Base-by-base conservation (phyloP, 2,888 invertebrate genomes). In the Macaria notata region DNA sequence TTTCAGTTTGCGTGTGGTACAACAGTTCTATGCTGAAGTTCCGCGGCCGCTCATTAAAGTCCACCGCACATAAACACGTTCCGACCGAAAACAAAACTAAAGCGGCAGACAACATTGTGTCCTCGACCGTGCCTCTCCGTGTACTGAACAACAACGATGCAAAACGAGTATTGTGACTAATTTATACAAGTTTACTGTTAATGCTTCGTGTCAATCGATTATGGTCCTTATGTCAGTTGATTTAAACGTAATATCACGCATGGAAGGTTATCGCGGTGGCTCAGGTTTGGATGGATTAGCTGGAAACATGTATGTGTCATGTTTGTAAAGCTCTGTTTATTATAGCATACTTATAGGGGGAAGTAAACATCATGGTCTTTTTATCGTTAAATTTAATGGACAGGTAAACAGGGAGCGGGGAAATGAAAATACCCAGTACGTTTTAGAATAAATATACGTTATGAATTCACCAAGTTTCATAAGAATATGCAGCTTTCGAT, bases 11-110 rank as follows among this genome's bases (percentile, higher is more conserved):
- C 3, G 90, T 88, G 43, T 81, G 75, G 62, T 90, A 79, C n/a
- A 91, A 63, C 0, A 91, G 62, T 64, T 88, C 89, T 7, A 90
- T 77, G 60, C 90, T 90, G 60, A 90, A 90, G 59, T 89, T 90
- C 49, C 88, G 77, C 8, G 88, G 82, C 59, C 88, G 71, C 29
- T 81, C 85, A 72, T 79, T 84, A 62, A 89, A 90, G 7, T 89
- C 85, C 8, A 79, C 61, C 6, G 75, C 75, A 69, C 83, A 80
- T 57, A 78, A 76, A 73, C 84, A 84, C 59, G 75, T 62, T 53
- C 80, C 71, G 62, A 79, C 65, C 51, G 77, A 69, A 59, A 81
- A 70, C 41, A 86, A 66, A 49, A 83, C 63, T 41, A 84, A 55
- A 62, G 74, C 61, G 55, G 71, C 64, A 45, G 68, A 61, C 69